Percentiles rank a stretch among this genome's conserved stretches.
Conservation (phyloP, 1,140 invertebrate genomes). For the Pseudomyrmex cubaensis region DNA sequence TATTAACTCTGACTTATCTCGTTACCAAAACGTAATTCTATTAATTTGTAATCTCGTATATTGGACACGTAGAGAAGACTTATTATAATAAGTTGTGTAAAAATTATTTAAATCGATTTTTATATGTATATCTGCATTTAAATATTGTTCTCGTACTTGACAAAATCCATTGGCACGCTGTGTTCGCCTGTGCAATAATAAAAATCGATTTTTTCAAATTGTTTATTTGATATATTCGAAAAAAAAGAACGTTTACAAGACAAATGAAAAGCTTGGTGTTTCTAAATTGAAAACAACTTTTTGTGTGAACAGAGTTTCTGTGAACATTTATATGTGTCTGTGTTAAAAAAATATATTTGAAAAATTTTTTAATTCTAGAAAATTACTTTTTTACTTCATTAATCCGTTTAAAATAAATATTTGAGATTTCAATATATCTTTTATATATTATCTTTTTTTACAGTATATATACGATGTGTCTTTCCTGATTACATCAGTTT, state of each 20-base stretch:
- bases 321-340: too few relatives aligned
- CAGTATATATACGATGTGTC: too few relatives aligned
- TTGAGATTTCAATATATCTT: too few relatives aligned
- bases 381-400: too few relatives aligned
- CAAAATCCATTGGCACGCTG: not conserved
- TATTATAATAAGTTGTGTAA: constrained; percentile 5
- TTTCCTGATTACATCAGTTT: too few relatives aligned
- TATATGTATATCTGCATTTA: not conserved
- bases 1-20: too few relatives aligned
- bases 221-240: constrained; percentile 15
- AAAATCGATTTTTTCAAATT: constrained; percentile 23
- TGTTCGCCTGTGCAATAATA: not conserved
- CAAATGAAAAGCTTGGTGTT: too few relatives aligned
- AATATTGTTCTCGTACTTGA: constrained; percentile 1
- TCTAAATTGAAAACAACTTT: not conserved
- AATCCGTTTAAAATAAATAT: too few relatives aligned
- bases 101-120: constrained; percentile 20
- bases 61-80: constrained; percentile 1
- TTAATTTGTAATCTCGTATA: not conserved
- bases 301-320: too few relatives aligned
- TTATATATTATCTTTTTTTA: too few relatives aligned
- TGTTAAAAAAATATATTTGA: too few relatives aligned
- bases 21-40: not conserved
- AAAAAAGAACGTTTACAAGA: not conserved
- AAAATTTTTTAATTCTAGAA: too few relatives aligned